phyloP scores from a whole-genome alignment of 2,113 vertebrate genomes.

The Cynocephalus volans region DNA sequence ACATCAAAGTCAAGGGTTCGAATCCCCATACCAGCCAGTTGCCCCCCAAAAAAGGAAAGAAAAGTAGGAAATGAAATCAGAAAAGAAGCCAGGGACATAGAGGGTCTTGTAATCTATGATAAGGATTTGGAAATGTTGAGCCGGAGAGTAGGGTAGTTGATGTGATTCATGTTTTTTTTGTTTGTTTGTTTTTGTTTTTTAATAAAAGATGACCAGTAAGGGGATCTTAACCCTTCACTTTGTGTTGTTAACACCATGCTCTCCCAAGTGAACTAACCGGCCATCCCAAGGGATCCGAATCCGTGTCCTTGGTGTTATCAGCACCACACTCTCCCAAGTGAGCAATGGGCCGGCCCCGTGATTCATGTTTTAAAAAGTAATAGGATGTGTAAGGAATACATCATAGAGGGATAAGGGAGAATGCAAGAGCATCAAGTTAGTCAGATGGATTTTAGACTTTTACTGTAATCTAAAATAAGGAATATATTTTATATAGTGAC shows the following conservation, averaged over 20 bases:
- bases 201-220: no score
- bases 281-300: no score
- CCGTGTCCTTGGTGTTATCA: no score
- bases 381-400: background rate
- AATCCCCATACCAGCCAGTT: no score
- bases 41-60: background rate
- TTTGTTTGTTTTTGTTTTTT: no score
- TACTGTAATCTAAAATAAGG: slow-evolving; percentile 5
- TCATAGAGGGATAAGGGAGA: background rate
- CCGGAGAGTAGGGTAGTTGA: background rate
- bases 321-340: no score
- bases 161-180: background rate
- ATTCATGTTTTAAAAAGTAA: background rate
- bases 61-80: background rate
- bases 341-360: no score
- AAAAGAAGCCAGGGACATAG: background rate
- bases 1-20: no score
- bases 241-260: no score
- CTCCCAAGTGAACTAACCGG: no score
- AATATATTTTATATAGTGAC: background rate
- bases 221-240: no score
- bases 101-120: background rate
- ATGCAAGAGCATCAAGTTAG: background rate
- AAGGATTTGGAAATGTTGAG: slow-evolving; percentile 18
- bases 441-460: background rate